Conservation (phyloP, 2,888 invertebrate species). For the Caenorhabditis sp. region DNA sequence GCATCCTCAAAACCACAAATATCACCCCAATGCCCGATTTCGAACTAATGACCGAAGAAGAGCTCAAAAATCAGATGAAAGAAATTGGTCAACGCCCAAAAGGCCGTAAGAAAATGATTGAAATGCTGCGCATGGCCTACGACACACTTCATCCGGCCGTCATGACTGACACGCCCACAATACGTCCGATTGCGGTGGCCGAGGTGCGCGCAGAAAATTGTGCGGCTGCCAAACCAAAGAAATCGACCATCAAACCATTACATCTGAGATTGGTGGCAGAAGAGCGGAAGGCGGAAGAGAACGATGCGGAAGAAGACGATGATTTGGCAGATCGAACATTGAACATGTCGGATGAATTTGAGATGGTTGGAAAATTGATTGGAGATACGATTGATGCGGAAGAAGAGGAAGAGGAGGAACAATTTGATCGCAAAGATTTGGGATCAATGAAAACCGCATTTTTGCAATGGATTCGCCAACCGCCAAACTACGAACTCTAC, state of each 20-base stretch:
- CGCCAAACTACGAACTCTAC: slow-evolving; percentile 53
- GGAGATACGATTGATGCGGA: slow-evolving; percentile 23
- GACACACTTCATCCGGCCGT: slow-evolving; percentile 59
- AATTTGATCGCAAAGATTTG: not conserved
- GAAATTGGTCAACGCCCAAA: slow-evolving; percentile 59
- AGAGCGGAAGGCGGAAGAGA: not conserved
- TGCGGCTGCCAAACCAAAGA: not conserved
- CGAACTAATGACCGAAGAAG: slow-evolving; percentile 48
- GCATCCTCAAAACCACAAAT: slow-evolving; percentile 56
- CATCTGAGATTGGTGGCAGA: not conserved
- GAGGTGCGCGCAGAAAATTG: not conserved
- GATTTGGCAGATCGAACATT: slow-evolving; percentile 42
- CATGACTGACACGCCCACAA: slow-evolving; percentile 40
- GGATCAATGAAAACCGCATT: slow-evolving; percentile 32
- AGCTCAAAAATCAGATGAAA: slow-evolving; percentile 53
- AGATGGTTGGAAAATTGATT: slow-evolving; percentile 5
- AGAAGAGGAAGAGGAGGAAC: slow-evolving; percentile 29
- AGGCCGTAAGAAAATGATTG: slow-evolving; percentile 59
- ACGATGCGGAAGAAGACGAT: slow-evolving; percentile 10
- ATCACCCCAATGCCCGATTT: slow-evolving; percentile 63
- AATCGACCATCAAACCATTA: not conserved
- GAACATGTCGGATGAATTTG: slow-evolving; percentile 21
- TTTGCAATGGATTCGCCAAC: slow-evolving; percentile 55
- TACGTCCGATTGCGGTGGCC: slow-evolving; percentile 27
- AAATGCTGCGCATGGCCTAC: slow-evolving; percentile 56